A percentile compares a stretch with the other conserved stretches of the same genome.
These are phyloP conservation scores for Cephus pulcher DNA, from an alignment of 2,888 invertebrate species.

Conservation along the genomic window DNA sequence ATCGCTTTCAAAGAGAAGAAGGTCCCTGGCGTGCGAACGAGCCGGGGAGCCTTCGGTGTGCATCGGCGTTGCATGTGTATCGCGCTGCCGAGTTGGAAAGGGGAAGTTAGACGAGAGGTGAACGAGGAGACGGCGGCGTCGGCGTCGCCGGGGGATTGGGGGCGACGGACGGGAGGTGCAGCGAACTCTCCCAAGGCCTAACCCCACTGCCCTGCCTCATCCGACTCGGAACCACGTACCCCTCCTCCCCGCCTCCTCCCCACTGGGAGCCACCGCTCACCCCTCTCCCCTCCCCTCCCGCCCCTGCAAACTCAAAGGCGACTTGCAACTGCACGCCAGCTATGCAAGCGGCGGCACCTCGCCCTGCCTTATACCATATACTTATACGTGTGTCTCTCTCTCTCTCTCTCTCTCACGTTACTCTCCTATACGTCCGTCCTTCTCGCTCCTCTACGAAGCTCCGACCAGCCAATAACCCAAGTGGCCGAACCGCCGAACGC, in stretches of 20 bases:
- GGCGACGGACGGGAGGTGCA: slow-evolving; percentile 62
- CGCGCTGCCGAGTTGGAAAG: slow-evolving; percentile 50
- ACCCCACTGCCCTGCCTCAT: slow-evolving; percentile 11
- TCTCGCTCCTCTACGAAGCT: neutral
- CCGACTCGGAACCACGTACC: neutral
- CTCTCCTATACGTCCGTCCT: neutral
- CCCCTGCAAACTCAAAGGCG: slow-evolving; percentile 5
- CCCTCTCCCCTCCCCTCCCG: slow-evolving; percentile 27
- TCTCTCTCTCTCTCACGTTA: slow-evolving; percentile 9
- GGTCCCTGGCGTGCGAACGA: slow-evolving; percentile 17
- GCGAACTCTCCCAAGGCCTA: slow-evolving; percentile 67
- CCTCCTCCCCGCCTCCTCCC: neutral
- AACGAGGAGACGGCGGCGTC: slow-evolving; percentile 22
- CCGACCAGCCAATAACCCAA: neutral
- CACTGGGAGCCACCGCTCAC: no score
- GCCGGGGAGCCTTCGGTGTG: slow-evolving; percentile 11
- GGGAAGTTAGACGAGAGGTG: slow-evolving; percentile 52
- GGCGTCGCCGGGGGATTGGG: slow-evolving; percentile 33
- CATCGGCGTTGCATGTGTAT: slow-evolving; percentile 49
- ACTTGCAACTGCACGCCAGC: neutral
- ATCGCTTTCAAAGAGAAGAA: slow-evolving; percentile 19
- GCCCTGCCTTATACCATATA: slow-evolving; percentile 13
- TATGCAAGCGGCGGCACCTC: slow-evolving; percentile 10
- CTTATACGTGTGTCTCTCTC: neutral
- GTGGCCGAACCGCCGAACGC: neutral